Evolutionary conservation across 2,888 invertebrate genomes (phyloP), one percentile per base, ranked within the genome.

Genomic region (Tenthredo distinguenda): DNA sequence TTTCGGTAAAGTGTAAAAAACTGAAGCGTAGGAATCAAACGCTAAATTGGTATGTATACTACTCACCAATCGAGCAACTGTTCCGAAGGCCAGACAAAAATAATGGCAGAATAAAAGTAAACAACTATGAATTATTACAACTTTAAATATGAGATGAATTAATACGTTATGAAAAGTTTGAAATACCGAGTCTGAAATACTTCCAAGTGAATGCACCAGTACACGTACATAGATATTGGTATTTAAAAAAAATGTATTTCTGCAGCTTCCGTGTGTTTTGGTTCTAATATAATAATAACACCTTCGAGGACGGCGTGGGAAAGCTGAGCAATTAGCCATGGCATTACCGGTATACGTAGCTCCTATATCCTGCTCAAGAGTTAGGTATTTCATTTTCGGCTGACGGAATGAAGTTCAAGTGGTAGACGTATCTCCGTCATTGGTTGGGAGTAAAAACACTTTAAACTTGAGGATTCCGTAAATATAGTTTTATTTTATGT

Each of bases 401-500:
- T 10, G 26, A 26, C n/a, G 10, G 6, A 21, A 21, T 62, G 1
- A 62, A 62, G 62, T 62, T 26, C 26, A 62, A 9, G 62, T 26
- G 4, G 21, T 4, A 26, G n/a, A 55, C 7, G n/a, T 26, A 55
- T 7, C 55, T 55, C 18, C 55, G n/a, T 4, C n/a, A 18, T 37
- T 15, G 37, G 72, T 9, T 10, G 40, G 4, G 43, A 50, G 18
- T 47, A 9, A 55, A 47, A n/a, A 77, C 18, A 47, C 3, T 50
- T 50, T 1, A 10, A 55, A 55, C 26, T 74, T 10, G 18, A 74
- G n/a, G 43, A 43, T 74, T 43, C 31, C 72, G 40, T 74, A 43
- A 74, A 74, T 68, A 43, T 74, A 43, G n/a, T 74, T 40, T 74
- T 74, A 74, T 43, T 74, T 43, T 9, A 71, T 15, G 26, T 71